Percentiles rank a stretch among this genome's conserved stretches.
phyloP scores from a whole-genome alignment of 1,140 invertebrate genomes.

The Trichonephila inaurata region DNA sequence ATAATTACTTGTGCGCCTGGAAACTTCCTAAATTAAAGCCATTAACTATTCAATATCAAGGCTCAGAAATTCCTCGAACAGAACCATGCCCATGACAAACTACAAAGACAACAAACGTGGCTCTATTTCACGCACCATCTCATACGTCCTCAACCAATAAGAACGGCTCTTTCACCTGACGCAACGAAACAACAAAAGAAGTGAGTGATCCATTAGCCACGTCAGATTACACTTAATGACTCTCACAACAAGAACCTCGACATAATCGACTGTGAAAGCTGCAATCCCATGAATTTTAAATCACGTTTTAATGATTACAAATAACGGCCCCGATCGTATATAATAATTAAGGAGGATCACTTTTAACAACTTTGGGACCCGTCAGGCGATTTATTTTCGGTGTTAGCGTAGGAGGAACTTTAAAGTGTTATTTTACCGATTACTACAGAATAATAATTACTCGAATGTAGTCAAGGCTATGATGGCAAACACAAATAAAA shows the following conservation, averaged over 20 bases:
- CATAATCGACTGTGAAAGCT: constrained; percentile 38
- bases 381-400: not conserved
- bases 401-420: not conserved
- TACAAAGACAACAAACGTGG: not conserved
- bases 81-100: too few species aligned
- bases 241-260: constrained; percentile 16
- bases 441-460: not conserved
- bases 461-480: too few species aligned
- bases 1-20: too few species aligned
- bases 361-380: not conserved
- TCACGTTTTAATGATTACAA: constrained; percentile 47
- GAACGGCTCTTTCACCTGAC: not conserved
- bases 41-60: too few species aligned
- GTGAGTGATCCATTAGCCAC: not conserved
- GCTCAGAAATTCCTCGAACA: too few species aligned
- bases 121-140: not conserved
- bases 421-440: not conserved
- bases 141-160: not conserved
- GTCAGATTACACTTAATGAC: constrained; percentile 17
- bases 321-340: constrained; percentile 1
- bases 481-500: too few species aligned
- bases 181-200: not conserved
- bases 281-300: constrained; percentile 56
- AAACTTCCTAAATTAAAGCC: too few species aligned
- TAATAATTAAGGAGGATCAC: constrained; percentile 28